phyloP scores from a whole-genome alignment of 2,113 vertebrate genomes.

The Serilophus lunatus region DNA sequence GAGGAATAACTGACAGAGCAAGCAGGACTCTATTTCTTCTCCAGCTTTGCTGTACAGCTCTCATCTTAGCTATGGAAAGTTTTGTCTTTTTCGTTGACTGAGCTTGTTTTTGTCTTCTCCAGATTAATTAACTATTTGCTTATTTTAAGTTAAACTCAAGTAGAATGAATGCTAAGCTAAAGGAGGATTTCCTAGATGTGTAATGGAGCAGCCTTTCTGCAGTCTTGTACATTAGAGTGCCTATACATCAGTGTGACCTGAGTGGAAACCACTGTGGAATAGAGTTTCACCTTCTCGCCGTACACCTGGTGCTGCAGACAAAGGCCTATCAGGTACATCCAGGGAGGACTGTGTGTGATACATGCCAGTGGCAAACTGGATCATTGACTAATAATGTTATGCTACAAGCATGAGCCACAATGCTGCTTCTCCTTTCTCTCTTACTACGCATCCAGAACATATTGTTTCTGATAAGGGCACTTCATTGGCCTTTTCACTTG shows the following conservation, averaged over 20 bases:
- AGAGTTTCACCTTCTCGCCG: not conserved
- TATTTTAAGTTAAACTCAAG: not conserved
- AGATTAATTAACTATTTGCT: not conserved
- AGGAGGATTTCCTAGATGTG: not conserved
- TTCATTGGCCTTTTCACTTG: not conserved
- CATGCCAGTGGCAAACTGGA: too few relatives aligned
- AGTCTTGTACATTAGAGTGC: accelerated
- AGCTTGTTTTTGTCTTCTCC: not conserved
- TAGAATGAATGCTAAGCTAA: not conserved
- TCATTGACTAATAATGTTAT: not conserved
- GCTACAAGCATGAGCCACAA: accelerated
- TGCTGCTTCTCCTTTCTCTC: not conserved
- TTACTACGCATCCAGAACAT: not conserved
- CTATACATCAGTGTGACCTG: accelerated
- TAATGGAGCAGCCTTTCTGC: not conserved
- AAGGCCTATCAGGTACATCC: accelerated
- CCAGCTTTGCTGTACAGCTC: not conserved
- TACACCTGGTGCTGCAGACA: not conserved
- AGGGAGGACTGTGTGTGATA: accelerated
- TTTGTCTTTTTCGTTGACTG: not conserved
- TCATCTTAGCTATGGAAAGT: not conserved
- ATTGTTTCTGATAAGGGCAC: not conserved
- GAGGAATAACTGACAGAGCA: constrained; percentile 5
- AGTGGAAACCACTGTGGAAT: not conserved
- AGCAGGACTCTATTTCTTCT: not conserved